Base-by-base conservation (phyloP, 1,140 invertebrate species). In the Dendrolimus punctatus region DNA sequence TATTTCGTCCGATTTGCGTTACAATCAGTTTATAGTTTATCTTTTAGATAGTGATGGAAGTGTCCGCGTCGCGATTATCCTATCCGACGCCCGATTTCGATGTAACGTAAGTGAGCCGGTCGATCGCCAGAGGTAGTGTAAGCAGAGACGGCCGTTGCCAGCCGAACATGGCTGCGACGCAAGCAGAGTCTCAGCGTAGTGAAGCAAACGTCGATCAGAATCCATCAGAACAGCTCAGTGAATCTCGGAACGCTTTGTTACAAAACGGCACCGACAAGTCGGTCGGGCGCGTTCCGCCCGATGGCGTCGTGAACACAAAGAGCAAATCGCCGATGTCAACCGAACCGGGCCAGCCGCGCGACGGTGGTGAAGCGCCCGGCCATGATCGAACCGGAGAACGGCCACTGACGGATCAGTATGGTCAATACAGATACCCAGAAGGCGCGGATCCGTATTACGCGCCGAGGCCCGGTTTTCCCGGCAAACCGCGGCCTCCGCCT, bases 121-220 rank as follows among this genome's bases (percentile, higher is more conserved):
- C 80, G 80, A 88, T 88, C 85, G 80, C 79, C 78, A 85, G 73
- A 79, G 86, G 85, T 80, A 88, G 75, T 87, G 86, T 75, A 73
- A 74, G 88, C 87, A 87, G 88, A 83, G 80, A 73, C 75, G 73
- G 77, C 76, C 74, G 85, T 77, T 73, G 72, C 68, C 77, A 82
- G 88, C 88, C 88, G 88, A 90, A 90, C 89, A 90, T 90, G 89
- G 89, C 89, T 89, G 89, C 89, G 87, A 90, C 90, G 87, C 89
- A 89, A 86, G 88, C 89, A 72, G 89, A 90, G 88, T 88, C 89
- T 84, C 89, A 90, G 77, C 88, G 88, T 83, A 90, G 88, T 86
- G 89, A 90, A 87, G 79, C 87, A 78, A 90, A 87, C 80, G 85
- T 88, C 87, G 89, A 90, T 71, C 88, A 89, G 81, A 88, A 79